A percentile compares a stretch with the other conserved stretches of the same genome.
These are phyloP conservation scores for Cryptoblepharus egeriae DNA, from an alignment of 2,797 vertebrate species.

Conservation along the genomic window DNA sequence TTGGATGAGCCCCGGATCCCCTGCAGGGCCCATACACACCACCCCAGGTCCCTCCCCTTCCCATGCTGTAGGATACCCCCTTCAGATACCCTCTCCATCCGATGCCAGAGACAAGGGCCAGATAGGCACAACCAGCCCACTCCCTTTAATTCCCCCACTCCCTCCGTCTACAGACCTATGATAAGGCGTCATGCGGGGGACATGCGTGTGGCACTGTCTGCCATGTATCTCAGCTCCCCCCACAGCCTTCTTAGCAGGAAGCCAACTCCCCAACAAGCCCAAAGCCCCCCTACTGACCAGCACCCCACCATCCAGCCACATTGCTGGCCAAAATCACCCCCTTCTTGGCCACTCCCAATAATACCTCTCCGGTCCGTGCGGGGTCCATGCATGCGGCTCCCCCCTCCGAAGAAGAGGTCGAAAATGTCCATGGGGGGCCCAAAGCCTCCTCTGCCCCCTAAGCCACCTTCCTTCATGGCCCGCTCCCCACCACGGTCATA, in stretches of 20 bases:
- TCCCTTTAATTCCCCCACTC: too few species aligned
- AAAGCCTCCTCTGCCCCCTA: constrained; percentile 29
- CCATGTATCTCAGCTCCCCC: too few species aligned
- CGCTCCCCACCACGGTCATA: constrained; percentile 69
- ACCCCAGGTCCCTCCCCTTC: neutral
- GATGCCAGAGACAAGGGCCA: too few species aligned
- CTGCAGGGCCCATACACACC: too few species aligned
- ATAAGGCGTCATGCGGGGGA: too few species aligned
- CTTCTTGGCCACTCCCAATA: accelerated
- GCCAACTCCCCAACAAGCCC: neutral
- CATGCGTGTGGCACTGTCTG: too few species aligned
- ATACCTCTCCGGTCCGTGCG: constrained; percentile 64
- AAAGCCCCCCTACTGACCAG: neutral
- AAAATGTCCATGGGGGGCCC: constrained; percentile 73
- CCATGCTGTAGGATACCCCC: too few species aligned
- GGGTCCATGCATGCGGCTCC: constrained; percentile 31
- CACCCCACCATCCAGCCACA: neutral
- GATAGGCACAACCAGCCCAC: neutral
- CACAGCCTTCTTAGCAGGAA: neutral
- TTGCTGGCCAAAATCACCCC: too few species aligned
- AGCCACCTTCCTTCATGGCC: constrained; percentile 61
- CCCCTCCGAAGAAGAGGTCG: constrained; percentile 66
- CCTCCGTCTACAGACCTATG: too few species aligned
- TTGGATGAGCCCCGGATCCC: too few species aligned
- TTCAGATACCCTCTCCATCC: too few species aligned